Conservation (phyloP, 2,888 invertebrate genomes). For the Drosophila pullipes region DNA sequence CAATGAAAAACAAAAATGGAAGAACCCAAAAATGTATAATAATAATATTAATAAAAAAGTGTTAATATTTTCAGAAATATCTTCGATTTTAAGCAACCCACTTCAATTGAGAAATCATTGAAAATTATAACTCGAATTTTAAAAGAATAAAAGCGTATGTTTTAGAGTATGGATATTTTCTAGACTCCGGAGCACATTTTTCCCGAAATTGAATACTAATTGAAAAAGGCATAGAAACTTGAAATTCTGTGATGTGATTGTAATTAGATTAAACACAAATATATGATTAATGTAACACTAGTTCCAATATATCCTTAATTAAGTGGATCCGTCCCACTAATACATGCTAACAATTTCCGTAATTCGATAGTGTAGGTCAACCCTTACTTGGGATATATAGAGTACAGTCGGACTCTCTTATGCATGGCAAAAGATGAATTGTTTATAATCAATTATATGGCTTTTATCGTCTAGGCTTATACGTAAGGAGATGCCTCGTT, state of each 20-base stretch:
- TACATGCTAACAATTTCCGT: neutral
- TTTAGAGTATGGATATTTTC: neutral
- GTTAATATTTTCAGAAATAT: neutral
- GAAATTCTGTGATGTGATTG: neutral
- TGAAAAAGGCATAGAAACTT: neutral
- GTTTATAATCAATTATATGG: constrained; percentile 12
- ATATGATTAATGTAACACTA: neutral
- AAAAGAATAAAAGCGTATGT: neutral
- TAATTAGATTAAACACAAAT: neutral
- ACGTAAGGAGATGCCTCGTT: neutral
- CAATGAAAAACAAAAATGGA: neutral
- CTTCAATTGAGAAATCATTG: neutral
- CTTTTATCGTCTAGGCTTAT: neutral
- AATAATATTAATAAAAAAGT: neutral
- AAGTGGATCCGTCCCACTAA: neutral
- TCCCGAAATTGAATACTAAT: neutral
- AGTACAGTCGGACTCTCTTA: neutral
- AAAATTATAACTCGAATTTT: neutral
- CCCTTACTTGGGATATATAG: neutral
- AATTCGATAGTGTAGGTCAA: constrained; percentile 1
- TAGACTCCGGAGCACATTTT: no score
- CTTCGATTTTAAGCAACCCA: neutral
- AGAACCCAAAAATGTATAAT: neutral
- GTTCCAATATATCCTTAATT: neutral
- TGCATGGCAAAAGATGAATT: constrained; percentile 4